Percentiles rank a stretch among this genome's conserved stretches.
These are phyloP conservation scores for Malurus alboscapulatus DNA, from an alignment of 2,113 vertebrate genomes.

Conservation along the genomic window DNA sequence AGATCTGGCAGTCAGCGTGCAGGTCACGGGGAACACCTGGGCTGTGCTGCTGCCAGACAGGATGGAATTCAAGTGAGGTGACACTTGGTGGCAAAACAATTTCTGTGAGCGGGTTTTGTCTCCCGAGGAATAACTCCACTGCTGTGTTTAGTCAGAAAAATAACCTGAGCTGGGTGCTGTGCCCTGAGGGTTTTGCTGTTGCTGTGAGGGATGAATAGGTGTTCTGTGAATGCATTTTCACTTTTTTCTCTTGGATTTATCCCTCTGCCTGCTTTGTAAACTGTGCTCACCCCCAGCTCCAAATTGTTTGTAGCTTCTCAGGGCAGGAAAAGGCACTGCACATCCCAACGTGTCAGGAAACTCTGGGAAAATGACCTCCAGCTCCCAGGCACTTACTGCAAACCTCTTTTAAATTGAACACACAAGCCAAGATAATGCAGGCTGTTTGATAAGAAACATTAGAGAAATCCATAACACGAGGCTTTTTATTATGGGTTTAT, in stretches of 20 bases:
- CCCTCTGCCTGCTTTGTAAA: background rate
- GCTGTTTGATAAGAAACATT: conserved; percentile 74
- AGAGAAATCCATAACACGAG: conserved; percentile 74
- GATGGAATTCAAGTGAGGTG: background rate
- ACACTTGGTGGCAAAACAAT: background rate
- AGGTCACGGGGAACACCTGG: background rate
- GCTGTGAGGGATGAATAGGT: background rate
- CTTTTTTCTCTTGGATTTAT: background rate
- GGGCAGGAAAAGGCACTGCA: background rate
- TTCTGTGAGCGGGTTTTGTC: background rate
- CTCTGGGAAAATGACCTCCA: conserved; percentile 60
- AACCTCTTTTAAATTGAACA: conserved; percentile 73
- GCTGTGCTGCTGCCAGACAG: background rate
- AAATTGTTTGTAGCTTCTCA: background rate
- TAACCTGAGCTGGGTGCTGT: background rate
- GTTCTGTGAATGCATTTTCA: background rate
- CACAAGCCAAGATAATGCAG: conserved; percentile 68
- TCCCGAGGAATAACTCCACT: background rate
- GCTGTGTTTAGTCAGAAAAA: conserved; percentile 2
- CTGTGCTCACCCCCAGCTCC: background rate
- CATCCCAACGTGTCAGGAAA: background rate
- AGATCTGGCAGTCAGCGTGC: background rate
- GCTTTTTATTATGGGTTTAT: conserved; percentile 76
- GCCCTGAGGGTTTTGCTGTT: background rate
- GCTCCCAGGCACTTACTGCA: conserved; percentile 67